Conservation (phyloP, 2,113 vertebrate species). For the Petroica traversi region DNA sequence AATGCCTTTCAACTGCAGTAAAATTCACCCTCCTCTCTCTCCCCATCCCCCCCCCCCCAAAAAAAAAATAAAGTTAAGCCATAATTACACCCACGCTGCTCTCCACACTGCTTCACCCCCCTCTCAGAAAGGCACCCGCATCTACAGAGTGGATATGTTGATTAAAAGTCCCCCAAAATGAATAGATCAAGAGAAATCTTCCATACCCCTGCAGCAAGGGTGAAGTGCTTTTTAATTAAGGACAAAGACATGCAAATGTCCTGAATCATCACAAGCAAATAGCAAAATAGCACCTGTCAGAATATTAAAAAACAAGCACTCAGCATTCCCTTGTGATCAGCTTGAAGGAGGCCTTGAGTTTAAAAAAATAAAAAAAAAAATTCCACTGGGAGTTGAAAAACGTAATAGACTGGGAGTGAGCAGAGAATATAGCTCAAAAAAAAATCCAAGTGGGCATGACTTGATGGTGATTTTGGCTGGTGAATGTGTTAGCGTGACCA, state of each 20-base stretch:
- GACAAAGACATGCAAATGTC: conserved; percentile 67
- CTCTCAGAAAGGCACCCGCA: neutral
- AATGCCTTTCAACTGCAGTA: conserved; percentile 7
- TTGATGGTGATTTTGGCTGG: neutral
- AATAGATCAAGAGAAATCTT: conserved; percentile 35
- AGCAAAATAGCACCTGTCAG: conserved; percentile 64
- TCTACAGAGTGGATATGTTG: neutral
- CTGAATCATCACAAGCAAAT: conserved; percentile 63
- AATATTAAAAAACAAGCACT: conserved; percentile 61
- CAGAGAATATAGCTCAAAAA: neutral
- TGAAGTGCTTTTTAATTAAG: conserved; percentile 62
- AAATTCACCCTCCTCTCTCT: neutral
- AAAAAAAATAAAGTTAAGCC: neutral
- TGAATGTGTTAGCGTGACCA: accelerated
- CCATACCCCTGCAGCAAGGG: conserved; percentile 44
- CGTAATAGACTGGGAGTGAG: neutral
- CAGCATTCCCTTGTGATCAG: conserved; percentile 45
- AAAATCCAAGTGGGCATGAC: neutral
- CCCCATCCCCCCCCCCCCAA: accelerated
- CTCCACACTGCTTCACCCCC: neutral
- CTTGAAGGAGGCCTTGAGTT: conserved; percentile 2
- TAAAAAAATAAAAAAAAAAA: neutral
- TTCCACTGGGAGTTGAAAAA: neutral
- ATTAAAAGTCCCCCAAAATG: conserved; percentile 42
- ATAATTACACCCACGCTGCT: conserved; percentile 40